Percentiles rank a stretch among this genome's conserved stretches.
These are phyloP conservation scores for Scartelaos histophorus DNA, from an alignment of 2,113 vertebrate genomes.

Conservation along the genomic window DNA sequence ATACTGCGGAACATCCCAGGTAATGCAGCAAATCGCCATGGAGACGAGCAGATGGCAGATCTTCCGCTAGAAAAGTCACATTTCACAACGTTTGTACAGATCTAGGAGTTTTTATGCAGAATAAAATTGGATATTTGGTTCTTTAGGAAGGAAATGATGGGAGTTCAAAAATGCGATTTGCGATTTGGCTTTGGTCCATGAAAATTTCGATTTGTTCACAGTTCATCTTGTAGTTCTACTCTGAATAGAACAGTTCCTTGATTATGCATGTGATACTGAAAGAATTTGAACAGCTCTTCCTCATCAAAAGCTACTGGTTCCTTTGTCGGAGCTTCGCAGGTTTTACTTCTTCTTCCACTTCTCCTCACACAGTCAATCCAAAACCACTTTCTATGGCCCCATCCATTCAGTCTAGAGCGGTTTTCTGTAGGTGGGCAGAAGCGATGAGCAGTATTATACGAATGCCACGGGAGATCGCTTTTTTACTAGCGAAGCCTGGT, in stretches of 20 bases:
- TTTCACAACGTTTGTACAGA: too few relatives aligned
- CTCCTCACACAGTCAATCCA: slow-evolving; percentile 1
- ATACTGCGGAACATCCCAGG: too few relatives aligned
- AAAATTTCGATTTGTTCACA: too few relatives aligned
- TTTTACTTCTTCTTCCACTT: slow-evolving; percentile 2
- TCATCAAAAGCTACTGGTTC: neutral
- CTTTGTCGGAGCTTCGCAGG: slow-evolving; percentile 1
- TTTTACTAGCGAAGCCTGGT: neutral
- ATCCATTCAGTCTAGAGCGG: neutral
- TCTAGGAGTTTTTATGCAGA: too few relatives aligned
- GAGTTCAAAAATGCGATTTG: too few relatives aligned
- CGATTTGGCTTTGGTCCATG: too few relatives aligned
- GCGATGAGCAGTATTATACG: neutral
- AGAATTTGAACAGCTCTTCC: neutral
- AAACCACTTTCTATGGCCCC: neutral
- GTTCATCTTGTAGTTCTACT: neutral
- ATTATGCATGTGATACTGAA: neutral
- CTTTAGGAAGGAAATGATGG: too few relatives aligned
- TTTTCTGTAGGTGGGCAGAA: neutral
- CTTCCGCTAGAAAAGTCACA: too few relatives aligned
- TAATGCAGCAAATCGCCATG: too few relatives aligned
- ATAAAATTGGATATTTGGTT: too few relatives aligned
- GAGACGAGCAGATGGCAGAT: too few relatives aligned
- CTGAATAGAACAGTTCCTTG: neutral
- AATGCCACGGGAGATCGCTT: neutral